Evolutionary conservation across 2,888 invertebrate genomes (phyloP).

Genomic region (Prosopocoilus inquinatus): DNA sequence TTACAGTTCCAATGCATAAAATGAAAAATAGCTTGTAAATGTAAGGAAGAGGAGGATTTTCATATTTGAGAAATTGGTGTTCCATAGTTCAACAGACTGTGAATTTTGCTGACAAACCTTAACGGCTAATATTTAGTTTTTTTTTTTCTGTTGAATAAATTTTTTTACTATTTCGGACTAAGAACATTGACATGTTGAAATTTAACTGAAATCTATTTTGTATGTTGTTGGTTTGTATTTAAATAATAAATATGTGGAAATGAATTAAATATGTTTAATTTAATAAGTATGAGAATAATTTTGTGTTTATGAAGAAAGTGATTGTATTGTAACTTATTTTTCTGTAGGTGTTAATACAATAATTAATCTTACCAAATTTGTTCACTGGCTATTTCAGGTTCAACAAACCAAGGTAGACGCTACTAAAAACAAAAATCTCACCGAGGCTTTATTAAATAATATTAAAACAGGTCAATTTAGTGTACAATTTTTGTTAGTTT

Average conservation of each 20-base stretch:
- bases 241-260: neutral
- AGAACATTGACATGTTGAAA: too few relatives aligned
- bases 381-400: constrained; percentile 22
- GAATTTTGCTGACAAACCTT: constrained; percentile 16
- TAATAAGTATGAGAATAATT: too few relatives aligned
- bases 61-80: neutral
- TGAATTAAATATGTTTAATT: neutral
- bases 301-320: neutral
- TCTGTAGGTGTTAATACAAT: too few relatives aligned
- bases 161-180: too few relatives aligned
- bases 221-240: neutral
- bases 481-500: constrained; percentile 17
- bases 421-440: constrained; percentile 20
- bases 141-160: neutral
- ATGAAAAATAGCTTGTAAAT: constrained; percentile 18
- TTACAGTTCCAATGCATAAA: constrained; percentile 22
- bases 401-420: constrained; percentile 24
- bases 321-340: too few relatives aligned
- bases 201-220: neutral
- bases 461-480: constrained; percentile 9
- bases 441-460: constrained; percentile 17
- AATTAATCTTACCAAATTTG: constrained; percentile 17
- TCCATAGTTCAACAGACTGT: constrained; percentile 4
- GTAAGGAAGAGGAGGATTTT: constrained; percentile 14
- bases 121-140: neutral